These are phyloP conservation scores for Loripinus fragilis DNA, from an alignment of 2,888 invertebrate genomes.

Conservation along the genomic window DNA sequence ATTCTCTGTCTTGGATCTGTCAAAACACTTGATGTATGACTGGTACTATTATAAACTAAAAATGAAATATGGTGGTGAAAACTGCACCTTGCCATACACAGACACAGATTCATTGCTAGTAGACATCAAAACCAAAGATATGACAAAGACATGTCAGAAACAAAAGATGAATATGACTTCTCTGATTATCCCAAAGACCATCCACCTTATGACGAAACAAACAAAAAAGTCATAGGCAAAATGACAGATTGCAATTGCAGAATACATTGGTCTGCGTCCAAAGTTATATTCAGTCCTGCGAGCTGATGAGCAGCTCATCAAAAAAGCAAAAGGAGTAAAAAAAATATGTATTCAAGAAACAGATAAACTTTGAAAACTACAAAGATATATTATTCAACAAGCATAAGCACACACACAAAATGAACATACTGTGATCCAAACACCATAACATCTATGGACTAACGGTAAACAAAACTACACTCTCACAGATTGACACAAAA, in stretches of 20 bases:
- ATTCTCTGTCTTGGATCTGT: conserved; percentile 30
- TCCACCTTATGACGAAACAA: conserved; percentile 41
- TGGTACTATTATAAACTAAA: conserved; percentile 51
- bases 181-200: conserved; percentile 42
- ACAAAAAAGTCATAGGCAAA: conserved; percentile 48
- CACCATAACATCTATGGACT: too few species aligned
- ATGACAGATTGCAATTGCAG: conserved; percentile 48
- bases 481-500: conserved; percentile 44
- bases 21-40: conserved; percentile 61
- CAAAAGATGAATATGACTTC: conserved; percentile 44
- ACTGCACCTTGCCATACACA: conserved; percentile 48
- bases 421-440: conserved; percentile 50
- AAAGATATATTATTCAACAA: conserved; percentile 54
- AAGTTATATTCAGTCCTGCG: conserved; percentile 46
- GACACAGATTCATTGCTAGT: conserved; percentile 74
- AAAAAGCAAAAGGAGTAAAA: conserved; percentile 39
- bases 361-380: conserved; percentile 39
- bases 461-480: conserved; percentile 47
- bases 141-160: conserved; percentile 63
- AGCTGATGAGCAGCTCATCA: conserved; percentile 32
- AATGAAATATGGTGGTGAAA: conserved; percentile 64
- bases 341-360: conserved; percentile 49
- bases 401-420: conserved; percentile 44
- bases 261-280: conserved; percentile 46
- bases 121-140: conserved; percentile 58